Conservation (phyloP, 2,113 vertebrate genomes). For the Zosterops hypoxanthus region DNA sequence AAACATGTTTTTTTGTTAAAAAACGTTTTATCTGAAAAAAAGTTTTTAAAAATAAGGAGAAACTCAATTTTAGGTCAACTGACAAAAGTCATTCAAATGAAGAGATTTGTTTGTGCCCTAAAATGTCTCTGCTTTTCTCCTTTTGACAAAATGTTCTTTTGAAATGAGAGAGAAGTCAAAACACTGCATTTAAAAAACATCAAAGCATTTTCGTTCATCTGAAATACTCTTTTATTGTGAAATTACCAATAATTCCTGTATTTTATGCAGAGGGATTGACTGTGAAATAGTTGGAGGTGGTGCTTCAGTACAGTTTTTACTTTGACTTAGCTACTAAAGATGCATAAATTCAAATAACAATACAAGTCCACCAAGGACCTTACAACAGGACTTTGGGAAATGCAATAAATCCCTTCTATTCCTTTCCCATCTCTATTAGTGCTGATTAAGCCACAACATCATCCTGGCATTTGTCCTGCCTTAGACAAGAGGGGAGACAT, state of each 20-base stretch:
- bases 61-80: not conserved
- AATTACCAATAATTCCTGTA: not conserved
- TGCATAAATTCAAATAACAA: not conserved
- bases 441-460: not conserved
- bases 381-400: not conserved
- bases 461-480: not conserved
- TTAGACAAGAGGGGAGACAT: not conserved
- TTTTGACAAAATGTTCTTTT: not conserved
- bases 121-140: not conserved
- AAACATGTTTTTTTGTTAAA: fast-evolving
- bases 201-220: not conserved
- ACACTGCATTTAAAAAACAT: not conserved
- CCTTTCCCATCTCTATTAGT: not conserved
- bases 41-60: not conserved
- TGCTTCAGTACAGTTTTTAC: not conserved
- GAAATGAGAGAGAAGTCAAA: not conserved
- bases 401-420: not conserved
- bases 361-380: not conserved
- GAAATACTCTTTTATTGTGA: not conserved
- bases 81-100: not conserved
- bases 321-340: not conserved
- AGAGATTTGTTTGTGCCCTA: not conserved
- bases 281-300: not conserved
- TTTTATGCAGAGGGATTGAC: not conserved
- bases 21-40: not conserved